Percentiles rank a stretch among this genome's conserved stretches.
Evolutionary conservation across 2,888 invertebrate species (phyloP).

Genomic region (Bellardia bayeri): DNA sequence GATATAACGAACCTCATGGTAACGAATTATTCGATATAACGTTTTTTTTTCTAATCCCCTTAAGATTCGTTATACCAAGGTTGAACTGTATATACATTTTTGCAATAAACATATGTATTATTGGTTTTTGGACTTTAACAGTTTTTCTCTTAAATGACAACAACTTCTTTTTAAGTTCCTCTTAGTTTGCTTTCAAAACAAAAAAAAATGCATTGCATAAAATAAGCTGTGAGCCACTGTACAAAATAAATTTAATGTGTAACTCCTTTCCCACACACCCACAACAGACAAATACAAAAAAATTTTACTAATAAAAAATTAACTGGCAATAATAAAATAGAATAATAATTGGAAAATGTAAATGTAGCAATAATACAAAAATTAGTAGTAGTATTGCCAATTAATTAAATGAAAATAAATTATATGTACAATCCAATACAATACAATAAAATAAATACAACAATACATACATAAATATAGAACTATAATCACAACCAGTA

Average conservation of each 20-base stretch:
- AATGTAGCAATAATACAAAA: slow-evolving; percentile 21
- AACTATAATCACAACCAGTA: neutral
- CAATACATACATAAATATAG: neutral
- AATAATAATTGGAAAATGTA: slow-evolving; percentile 24
- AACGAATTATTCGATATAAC: no score
- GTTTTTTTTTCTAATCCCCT: no score
- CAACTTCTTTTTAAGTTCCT: no score
- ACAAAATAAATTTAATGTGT: neutral
- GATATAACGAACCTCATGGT: no score
- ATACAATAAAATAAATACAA: slow-evolving; percentile 14
- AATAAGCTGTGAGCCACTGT: no score
- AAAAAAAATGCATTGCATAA: no score
- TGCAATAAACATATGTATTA: no score
- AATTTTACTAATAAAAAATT: slow-evolving; percentile 5
- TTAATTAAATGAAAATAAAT: slow-evolving; percentile 59
- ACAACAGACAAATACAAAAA: neutral
- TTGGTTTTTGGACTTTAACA: no score
- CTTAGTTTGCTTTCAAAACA: no score
- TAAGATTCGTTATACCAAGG: no score
- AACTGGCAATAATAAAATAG: slow-evolving; percentile 14
- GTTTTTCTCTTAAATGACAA: no score
- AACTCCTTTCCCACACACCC: neutral
- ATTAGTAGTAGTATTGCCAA: slow-evolving; percentile 28
- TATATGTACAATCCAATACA: slow-evolving; percentile 29
- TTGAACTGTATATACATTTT: no score